Base-by-base conservation (phyloP, 2,113 vertebrate genomes). In the Otis tarda region DNA sequence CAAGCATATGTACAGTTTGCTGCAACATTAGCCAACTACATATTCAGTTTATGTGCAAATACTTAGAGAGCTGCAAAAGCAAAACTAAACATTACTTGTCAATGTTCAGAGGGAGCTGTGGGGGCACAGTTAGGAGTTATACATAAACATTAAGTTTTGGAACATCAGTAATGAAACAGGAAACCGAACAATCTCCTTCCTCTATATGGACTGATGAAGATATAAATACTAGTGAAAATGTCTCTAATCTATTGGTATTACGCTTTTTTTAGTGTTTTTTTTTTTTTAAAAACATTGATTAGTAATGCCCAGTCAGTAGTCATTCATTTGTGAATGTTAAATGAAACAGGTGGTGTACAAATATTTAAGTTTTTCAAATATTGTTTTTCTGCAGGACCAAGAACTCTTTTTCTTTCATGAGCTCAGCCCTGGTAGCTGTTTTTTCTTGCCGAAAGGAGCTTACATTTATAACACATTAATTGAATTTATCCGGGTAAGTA, bases 331-430 rank as follows among this genome's bases (percentile, higher is more conserved):
- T 78, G 47, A 89, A 41, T 41, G 20, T 64, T 69, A 49, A 31
- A 6, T 74, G 22, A 33, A 64, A 91, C 59, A 64, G 3, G 1
- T 24, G 15, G 5, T 33, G 5, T 78, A 37, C 18, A 83, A 35
- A 98, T 99, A 97, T 98, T 43, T 99, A 50, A 98, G 97, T 98
- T 98, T 96, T 98, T 98, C 69, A 95, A 95, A 70, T 81, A 24
- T 10, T 64, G 3, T 90, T 90, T 84, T 96, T 57, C 55, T 94
- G n/a, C 91, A 99, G 99, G 99, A 99, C 81, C 99, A 99, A 96
- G 99, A 99, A 81, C 97, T 99, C 8, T 99, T 99, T 98, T 99
- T 99, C 98, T 99, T 99, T 95, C 99, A 99, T 87, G 99, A 99
- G 69, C 98, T 99, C 91, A 99, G 99, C 95, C 99, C 99, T 65